These are phyloP conservation scores for Pheosia gnoma DNA, from an alignment of 2,888 invertebrate genomes.

Conservation along the genomic window DNA sequence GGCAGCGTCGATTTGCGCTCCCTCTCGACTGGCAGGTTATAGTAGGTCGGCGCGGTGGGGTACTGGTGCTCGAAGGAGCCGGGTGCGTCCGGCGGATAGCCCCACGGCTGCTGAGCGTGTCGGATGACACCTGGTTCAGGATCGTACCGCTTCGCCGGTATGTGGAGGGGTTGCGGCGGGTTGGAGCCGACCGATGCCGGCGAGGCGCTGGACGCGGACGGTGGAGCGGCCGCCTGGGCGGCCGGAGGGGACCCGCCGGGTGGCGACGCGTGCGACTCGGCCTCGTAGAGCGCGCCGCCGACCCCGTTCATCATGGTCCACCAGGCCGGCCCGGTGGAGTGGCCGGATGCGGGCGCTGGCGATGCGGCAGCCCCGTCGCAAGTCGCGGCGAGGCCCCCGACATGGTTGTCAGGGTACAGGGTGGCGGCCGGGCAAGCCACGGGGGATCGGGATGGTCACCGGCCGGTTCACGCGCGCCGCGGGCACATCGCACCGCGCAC, in stretches of 20 bases:
- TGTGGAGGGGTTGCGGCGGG: conserved; percentile 92
- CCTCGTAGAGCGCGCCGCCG: conserved; percentile 91
- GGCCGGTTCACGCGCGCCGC: conserved; percentile 80
- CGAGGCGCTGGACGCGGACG: conserved; percentile 82
- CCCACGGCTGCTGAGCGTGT: conserved; percentile 91
- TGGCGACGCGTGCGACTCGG: conserved; percentile 84
- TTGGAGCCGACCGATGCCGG: conserved; percentile 86
- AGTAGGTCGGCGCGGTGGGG: conserved; percentile 88
- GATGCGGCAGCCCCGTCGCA: conserved; percentile 87
- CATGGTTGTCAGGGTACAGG: conserved; percentile 91
- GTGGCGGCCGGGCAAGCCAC: conserved; percentile 92
- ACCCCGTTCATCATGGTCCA: conserved; percentile 92
- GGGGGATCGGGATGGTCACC: conserved; percentile 83
- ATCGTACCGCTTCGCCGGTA: conserved; percentile 92
- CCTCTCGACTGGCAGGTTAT: conserved; percentile 88
- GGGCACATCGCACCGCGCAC: conserved; percentile 81
- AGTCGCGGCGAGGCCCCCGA: conserved; percentile 87
- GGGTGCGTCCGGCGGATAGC: conserved; percentile 88
- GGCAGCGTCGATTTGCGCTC: conserved; percentile 86
- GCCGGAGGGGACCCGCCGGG: conserved; percentile 86
- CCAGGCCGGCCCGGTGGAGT: conserved; percentile 93
- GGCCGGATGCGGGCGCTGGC: conserved; percentile 92
- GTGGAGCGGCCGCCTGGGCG: conserved; percentile 87
- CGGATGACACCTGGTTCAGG: conserved; percentile 89
- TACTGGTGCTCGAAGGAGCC: conserved; percentile 88